A percentile compares a stretch with the other conserved stretches of the same genome.
These are phyloP conservation scores for Heloderma charlesbogerti DNA, from an alignment of 2,113 vertebrate genomes.

Conservation along the genomic window DNA sequence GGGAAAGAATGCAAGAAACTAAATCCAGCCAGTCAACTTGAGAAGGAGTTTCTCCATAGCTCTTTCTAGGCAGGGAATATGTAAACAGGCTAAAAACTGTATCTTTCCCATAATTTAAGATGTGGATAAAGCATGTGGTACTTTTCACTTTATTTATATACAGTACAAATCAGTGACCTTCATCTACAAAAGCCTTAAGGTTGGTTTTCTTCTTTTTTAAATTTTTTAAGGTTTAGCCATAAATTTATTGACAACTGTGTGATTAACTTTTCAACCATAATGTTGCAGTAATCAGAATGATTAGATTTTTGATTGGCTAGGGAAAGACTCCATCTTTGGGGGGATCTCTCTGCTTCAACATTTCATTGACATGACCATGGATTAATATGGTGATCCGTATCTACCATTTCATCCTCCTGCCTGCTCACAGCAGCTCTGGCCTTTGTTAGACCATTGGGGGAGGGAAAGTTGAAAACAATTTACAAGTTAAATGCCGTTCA, in stretches of 20 bases:
- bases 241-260: slow-evolving; percentile 33
- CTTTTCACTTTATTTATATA: not conserved
- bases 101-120: slow-evolving; percentile 13
- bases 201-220: slow-evolving; percentile 9
- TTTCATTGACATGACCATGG: not conserved
- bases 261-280: slow-evolving; percentile 39
- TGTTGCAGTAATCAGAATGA: slow-evolving; percentile 28
- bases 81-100: not conserved
- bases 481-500: not conserved
- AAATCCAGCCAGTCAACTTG: not conserved
- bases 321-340: not conserved
- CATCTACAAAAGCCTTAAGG: slow-evolving; percentile 7
- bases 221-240: slow-evolving; percentile 2
- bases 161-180: not conserved
- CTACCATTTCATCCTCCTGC: not conserved
- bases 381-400: rapidly evolving
- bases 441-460: not conserved
- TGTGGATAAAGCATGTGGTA: rapidly evolving
- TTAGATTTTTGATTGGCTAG: not conserved
- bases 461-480: not conserved
- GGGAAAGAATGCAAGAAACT: not conserved
- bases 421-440: not conserved
- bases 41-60: not conserved
- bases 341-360: not conserved
- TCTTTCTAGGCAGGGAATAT: not conserved